Percentiles rank a stretch among this genome's conserved stretches.
Evolutionary conservation across 2,113 vertebrate genomes (phyloP).

Genomic region (Tupaia tana): DNA sequence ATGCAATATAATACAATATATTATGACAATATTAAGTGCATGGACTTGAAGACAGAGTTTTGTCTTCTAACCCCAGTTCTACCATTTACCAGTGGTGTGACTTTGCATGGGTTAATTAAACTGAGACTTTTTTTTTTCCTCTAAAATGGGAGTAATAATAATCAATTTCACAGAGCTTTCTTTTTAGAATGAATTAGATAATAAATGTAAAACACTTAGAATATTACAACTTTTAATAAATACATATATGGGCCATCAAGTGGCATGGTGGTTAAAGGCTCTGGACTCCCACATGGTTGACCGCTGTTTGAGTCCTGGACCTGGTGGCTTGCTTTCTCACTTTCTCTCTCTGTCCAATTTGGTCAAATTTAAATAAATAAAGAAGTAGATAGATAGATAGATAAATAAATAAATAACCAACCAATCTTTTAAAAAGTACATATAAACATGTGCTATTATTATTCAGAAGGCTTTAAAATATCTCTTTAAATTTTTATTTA

Average conservation of each 20-base stretch:
- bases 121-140: conserved; percentile 10
- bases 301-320: too few species aligned
- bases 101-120: neutral
- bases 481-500: too few species aligned
- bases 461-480: neutral
- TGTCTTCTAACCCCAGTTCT: neutral
- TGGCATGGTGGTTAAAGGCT: too few species aligned
- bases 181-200: conserved; percentile 34
- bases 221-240: neutral
- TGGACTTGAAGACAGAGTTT: neutral
- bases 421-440: too few species aligned
- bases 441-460: neutral
- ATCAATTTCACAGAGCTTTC: neutral
- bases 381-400: too few species aligned
- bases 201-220: neutral
- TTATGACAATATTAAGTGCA: neutral
- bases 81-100: neutral
- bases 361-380: too few species aligned
- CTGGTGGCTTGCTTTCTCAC: too few species aligned
- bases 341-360: too few species aligned
- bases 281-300: too few species aligned
- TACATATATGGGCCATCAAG: too few species aligned
- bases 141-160: conserved; percentile 3
- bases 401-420: too few species aligned
- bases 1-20: neutral